Percentiles rank a stretch among this genome's conserved stretches.
phyloP scores from a whole-genome alignment of 2,888 invertebrate genomes.

The Oxyscelio sp. region DNA sequence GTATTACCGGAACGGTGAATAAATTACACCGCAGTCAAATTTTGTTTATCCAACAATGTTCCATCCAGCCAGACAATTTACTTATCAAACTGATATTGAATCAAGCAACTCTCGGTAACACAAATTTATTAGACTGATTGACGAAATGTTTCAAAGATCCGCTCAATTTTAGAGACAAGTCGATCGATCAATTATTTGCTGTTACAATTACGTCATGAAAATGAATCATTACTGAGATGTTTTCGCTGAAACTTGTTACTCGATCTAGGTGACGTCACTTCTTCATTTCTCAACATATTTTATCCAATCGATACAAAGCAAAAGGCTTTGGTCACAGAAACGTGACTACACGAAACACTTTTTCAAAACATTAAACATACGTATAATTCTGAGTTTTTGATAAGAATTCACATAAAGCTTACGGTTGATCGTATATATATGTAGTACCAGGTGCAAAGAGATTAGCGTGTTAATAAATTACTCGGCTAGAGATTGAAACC shows the following conservation, averaged over 20 bases:
- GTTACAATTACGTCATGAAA: neutral
- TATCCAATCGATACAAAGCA: neutral
- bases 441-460: constrained; percentile 16
- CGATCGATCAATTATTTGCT: no score
- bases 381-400: constrained; percentile 1
- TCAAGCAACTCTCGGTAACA: neutral
- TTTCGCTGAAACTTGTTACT: neutral
- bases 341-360: constrained; percentile 5
- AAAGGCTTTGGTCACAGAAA: neutral
- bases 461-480: constrained; percentile 52
- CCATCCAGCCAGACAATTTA: constrained; percentile 1
- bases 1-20: no score
- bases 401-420: constrained; percentile 34
- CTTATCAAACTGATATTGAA: constrained; percentile 17
- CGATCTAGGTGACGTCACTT: neutral
- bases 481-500: constrained; percentile 17
- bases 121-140: neutral
- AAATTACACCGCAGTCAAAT: neutral
- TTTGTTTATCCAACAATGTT: constrained; percentile 40
- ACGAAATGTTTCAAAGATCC: no score
- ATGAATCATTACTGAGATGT: neutral
- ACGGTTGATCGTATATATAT: constrained; percentile 39
- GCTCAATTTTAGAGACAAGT: neutral
- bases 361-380: constrained; percentile 42
- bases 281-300: neutral